Evolutionary conservation across 2,113 vertebrate genomes (phyloP).

Genomic region (Poecilia latipinna): DNA sequence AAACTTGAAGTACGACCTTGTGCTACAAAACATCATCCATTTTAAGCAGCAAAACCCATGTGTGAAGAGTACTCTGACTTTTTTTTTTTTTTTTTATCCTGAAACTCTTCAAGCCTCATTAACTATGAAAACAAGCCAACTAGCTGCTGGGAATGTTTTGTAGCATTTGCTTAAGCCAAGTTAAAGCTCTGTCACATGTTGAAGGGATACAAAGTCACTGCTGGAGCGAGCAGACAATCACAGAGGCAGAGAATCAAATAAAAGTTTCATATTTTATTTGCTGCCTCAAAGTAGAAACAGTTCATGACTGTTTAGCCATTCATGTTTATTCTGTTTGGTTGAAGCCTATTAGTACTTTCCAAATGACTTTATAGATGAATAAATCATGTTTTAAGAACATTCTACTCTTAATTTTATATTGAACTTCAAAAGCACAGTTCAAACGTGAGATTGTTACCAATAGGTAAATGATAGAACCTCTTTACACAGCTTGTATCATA

Average conservation of each 20-base stretch:
- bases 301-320: slow-evolving; percentile 1
- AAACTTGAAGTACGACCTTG: not conserved
- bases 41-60: not conserved
- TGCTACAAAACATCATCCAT: not conserved
- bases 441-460: too few relatives aligned
- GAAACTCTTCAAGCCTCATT: slow-evolving; percentile 70
- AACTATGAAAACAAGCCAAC: slow-evolving; percentile 61
- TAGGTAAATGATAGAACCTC: too few relatives aligned
- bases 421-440: too few relatives aligned
- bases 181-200: slow-evolving; percentile 30
- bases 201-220: slow-evolving; percentile 39
- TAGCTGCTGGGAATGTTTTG: slow-evolving; percentile 61
- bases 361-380: not conserved
- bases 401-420: too few relatives aligned
- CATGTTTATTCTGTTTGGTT: not conserved
- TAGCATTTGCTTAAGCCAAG: slow-evolving; percentile 46
- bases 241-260: slow-evolving; percentile 28
- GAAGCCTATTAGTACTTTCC: not conserved
- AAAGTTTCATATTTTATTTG: slow-evolving; percentile 40
- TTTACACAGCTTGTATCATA: too few relatives aligned
- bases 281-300: slow-evolving; percentile 38
- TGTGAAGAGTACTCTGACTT: not conserved
- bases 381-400: not conserved
- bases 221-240: slow-evolving; percentile 24
- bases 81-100: slow-evolving; percentile 25